phyloP scores from a whole-genome alignment of 2,888 invertebrate genomes.

The Phaonia tiefii region DNA sequence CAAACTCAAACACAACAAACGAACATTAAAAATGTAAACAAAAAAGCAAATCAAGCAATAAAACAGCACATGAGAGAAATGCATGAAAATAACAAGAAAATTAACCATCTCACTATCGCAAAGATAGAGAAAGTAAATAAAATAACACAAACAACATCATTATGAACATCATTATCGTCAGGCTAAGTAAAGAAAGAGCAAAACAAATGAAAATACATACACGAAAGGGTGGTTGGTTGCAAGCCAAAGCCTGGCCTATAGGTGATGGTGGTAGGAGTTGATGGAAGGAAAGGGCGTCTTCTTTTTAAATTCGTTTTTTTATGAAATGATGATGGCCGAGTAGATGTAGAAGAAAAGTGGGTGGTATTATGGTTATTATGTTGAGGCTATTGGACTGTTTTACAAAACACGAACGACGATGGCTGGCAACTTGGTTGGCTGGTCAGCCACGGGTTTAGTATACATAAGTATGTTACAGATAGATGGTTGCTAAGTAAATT shows the following conservation, averaged over 20 bases:
- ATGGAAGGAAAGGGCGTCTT: conserved; percentile 37
- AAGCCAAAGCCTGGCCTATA: too few relatives aligned
- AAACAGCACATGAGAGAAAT: not conserved
- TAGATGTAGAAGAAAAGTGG: conserved; percentile 15
- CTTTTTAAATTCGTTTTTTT: conserved; percentile 12
- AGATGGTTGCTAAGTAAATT: conserved; percentile 53
- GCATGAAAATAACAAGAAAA: conserved; percentile 4
- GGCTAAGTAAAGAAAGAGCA: conserved; percentile 2
- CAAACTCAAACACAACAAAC: conserved; percentile 12
- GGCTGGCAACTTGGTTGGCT: too few relatives aligned
- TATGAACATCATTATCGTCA: not conserved
- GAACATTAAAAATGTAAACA: not conserved
- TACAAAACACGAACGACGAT: not conserved
- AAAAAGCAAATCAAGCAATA: not conserved
- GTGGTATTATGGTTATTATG: conserved; percentile 34
- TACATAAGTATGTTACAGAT: not conserved
- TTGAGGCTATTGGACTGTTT: conserved; percentile 28
- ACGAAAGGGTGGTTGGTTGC: conserved; percentile 11
- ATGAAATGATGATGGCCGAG: not conserved
- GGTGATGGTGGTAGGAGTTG: not conserved
- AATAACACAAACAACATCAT: not conserved
- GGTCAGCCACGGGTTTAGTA: not conserved
- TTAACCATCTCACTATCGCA: not conserved
- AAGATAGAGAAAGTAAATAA: conserved; percentile 13
- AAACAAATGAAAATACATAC: conserved; percentile 19